Percentiles rank a stretch among this genome's conserved stretches.
phyloP scores from a whole-genome alignment of 2,888 invertebrate species.

The Panzeria rudis region DNA sequence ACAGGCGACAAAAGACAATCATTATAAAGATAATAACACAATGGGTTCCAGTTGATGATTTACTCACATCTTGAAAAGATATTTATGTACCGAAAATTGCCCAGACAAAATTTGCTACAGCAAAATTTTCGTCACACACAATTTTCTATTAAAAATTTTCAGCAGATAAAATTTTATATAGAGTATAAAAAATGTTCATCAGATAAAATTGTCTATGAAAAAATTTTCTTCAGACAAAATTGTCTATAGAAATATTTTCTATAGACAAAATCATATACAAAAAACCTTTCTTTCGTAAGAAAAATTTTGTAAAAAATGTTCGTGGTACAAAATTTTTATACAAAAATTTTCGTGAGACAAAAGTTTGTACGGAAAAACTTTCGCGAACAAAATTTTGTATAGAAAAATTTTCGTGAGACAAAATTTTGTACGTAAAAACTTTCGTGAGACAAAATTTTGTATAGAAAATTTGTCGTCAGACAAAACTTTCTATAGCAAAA shows the following conservation, averaged over 20 bases:
- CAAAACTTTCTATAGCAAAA: not conserved
- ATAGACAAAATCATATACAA: not conserved
- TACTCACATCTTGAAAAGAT: not conserved
- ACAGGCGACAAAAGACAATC: constrained; percentile 56
- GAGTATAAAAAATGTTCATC: not conserved
- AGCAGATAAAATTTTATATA: not conserved
- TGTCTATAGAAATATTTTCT: not conserved
- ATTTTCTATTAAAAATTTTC: not conserved
- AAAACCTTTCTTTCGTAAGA: not conserved
- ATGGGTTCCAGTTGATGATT: constrained; percentile 2
- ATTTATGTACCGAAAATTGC: not conserved
- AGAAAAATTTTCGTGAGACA: not conserved
- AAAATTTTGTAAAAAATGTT: too few species aligned
- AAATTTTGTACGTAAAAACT: not conserved
- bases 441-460: not conserved
- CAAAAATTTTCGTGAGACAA: not conserved
- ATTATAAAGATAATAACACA: constrained; percentile 47
- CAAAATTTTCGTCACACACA: not conserved
- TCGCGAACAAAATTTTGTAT: not conserved
- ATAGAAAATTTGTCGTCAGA: not conserved
- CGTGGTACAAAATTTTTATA: not conserved
- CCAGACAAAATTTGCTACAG: not conserved
- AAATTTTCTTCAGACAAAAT: not conserved
- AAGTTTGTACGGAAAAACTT: not conserved
- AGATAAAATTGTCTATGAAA: not conserved